Conservation (phyloP, 2,113 vertebrate genomes). For the Fukomys damarensis region DNA sequence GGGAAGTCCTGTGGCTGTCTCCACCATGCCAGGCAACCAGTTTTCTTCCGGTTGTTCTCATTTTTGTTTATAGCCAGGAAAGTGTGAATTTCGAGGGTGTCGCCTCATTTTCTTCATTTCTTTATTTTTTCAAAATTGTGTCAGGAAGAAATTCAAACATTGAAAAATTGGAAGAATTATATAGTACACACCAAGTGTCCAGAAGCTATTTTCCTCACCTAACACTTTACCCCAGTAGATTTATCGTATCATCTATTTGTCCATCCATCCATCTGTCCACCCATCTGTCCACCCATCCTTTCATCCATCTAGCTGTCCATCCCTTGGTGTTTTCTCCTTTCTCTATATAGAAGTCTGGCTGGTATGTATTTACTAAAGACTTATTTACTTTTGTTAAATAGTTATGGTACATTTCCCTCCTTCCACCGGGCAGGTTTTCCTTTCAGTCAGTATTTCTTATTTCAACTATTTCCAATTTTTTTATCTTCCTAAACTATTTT, state of each 20-base stretch:
- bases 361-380: background rate
- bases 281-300: background rate
- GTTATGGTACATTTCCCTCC: background rate
- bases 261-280: background rate
- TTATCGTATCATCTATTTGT: background rate
- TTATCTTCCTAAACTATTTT: background rate
- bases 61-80: background rate
- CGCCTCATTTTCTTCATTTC: background rate
- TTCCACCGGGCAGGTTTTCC: background rate
- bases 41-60: background rate
- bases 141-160: background rate
- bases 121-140: background rate
- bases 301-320: no score
- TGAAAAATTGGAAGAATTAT: background rate
- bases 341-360: no score
- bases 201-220: background rate
- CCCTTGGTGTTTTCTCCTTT: background rate
- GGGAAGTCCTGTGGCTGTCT: background rate
- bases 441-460: background rate
- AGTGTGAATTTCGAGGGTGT: background rate
- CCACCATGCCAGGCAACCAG: no score
- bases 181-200: accelerated
- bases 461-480: background rate
- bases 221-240: background rate
- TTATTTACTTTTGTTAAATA: background rate